Conservation (phyloP, 2,797 vertebrate species). For the Bryconaethiops microstoma region DNA sequence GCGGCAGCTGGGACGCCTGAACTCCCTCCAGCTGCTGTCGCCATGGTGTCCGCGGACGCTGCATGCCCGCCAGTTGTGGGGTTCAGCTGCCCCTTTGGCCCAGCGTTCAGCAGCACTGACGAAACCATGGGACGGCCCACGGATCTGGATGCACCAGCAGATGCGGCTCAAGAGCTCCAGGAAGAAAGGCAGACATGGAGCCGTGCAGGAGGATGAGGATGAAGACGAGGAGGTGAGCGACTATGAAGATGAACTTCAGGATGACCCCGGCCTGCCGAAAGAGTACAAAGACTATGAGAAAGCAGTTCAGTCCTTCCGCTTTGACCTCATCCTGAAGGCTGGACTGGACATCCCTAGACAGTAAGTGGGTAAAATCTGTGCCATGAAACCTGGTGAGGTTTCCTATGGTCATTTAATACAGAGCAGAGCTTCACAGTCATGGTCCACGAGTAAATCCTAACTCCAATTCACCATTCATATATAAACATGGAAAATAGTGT, state of each 20-base stretch:
- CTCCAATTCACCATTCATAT: neutral
- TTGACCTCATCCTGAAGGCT: slow-evolving; percentile 86
- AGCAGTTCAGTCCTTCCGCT: slow-evolving; percentile 86
- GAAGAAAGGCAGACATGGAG: slow-evolving; percentile 74
- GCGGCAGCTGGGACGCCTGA: slow-evolving; percentile 74
- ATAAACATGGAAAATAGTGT: too few relatives aligned
- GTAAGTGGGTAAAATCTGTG: slow-evolving; percentile 77
- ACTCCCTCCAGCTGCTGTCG: slow-evolving; percentile 66
- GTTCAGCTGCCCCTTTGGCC: slow-evolving; percentile 52
- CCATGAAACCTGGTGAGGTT: neutral
- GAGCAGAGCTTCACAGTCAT: neutral
- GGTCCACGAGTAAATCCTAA: neutral
- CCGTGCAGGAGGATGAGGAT: slow-evolving; percentile 74
- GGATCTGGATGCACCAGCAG: slow-evolving; percentile 67
- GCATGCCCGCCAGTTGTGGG: slow-evolving; percentile 74
- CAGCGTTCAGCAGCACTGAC: slow-evolving; percentile 57
- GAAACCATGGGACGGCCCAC: slow-evolving; percentile 56
- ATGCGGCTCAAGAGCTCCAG: slow-evolving; percentile 86
- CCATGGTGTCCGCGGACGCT: slow-evolving; percentile 74
- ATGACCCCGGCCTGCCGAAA: slow-evolving; percentile 75
- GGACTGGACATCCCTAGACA: slow-evolving; percentile 90
- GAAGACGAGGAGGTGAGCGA: slow-evolving; percentile 75
- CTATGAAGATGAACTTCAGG: slow-evolving; percentile 79
- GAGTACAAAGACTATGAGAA: slow-evolving; percentile 93
- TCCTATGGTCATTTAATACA: too few relatives aligned